Percentiles rank a stretch among this genome's conserved stretches.
Evolutionary conservation across 2,888 invertebrate genomes (phyloP).

Genomic region (Phragmatobia fuliginosa): DNA sequence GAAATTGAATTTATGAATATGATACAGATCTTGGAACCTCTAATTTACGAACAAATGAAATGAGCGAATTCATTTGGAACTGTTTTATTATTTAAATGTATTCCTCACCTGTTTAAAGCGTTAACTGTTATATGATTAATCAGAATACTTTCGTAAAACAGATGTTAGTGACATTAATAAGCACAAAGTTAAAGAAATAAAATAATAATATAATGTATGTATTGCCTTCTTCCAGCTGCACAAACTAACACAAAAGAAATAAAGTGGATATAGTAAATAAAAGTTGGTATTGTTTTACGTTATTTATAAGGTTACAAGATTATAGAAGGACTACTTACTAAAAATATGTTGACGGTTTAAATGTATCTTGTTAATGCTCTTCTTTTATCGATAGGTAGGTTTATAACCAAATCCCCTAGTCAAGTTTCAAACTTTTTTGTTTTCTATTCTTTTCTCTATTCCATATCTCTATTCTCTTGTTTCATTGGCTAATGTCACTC

Average conservation of each 20-base stretch:
- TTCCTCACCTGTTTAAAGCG: constrained; percentile 17
- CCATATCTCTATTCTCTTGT: too few relatives aligned
- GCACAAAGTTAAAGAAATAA: constrained; percentile 17
- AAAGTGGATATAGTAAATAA: constrained; percentile 24
- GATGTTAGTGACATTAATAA: constrained; percentile 27
- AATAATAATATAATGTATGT: constrained; percentile 20
- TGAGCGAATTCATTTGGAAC: constrained; percentile 23
- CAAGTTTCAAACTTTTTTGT: too few relatives aligned
- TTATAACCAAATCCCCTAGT: too few relatives aligned
- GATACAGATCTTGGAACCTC: constrained; percentile 51
- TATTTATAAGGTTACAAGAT: too few relatives aligned
- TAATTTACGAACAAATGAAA: constrained; percentile 38
- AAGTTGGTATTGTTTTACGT: neutral
- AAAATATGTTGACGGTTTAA: neutral
- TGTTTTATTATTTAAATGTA: constrained; percentile 25
- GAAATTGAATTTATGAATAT: constrained; percentile 69
- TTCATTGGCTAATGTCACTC: too few relatives aligned
- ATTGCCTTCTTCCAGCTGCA: constrained; percentile 27
- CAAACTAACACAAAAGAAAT: constrained; percentile 26
- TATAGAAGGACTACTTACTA: too few relatives aligned
- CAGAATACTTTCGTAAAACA: constrained; percentile 16
- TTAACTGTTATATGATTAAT: constrained; percentile 5
- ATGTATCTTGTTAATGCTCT: neutral
- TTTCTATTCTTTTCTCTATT: too few relatives aligned
- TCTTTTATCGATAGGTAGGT: neutral